A percentile compares a stretch with the other conserved stretches of the same genome.
Conservation (phyloP, 2,797 vertebrate species). For the Rhinoraja longicauda region DNA sequence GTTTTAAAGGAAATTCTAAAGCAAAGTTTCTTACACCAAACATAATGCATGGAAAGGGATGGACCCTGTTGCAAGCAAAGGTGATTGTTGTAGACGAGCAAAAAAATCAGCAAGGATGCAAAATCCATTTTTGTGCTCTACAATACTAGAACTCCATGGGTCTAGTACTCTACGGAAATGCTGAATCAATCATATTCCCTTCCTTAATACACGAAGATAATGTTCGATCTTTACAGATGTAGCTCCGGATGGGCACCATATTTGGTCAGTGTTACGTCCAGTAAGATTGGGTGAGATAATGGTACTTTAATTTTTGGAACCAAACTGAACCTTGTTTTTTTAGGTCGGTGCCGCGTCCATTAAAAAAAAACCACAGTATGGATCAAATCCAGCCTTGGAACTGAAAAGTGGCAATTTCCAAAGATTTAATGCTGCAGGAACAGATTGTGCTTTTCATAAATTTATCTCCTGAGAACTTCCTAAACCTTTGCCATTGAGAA, state of each 20-base stretch:
- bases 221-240: not conserved
- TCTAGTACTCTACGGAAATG: not conserved
- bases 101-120: too few relatives aligned
- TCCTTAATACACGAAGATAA: not conserved
- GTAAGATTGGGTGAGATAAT: not conserved
- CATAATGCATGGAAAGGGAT: too few relatives aligned
- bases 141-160: too few relatives aligned
- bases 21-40: too few relatives aligned
- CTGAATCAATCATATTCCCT: not conserved
- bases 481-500: not conserved
- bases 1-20: too few relatives aligned
- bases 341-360: not conserved
- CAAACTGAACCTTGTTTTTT: not conserved
- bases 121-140: too few relatives aligned
- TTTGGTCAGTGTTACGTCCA: not conserved
- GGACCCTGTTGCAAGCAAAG: too few relatives aligned
- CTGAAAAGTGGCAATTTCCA: not conserved
- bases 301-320: not conserved
- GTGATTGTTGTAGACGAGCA: too few relatives aligned
- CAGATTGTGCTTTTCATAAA: not conserved
- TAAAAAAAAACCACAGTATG: not conserved
- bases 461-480: not conserved
- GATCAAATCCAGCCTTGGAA: not conserved
- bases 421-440: not conserved
- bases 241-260: not conserved